These are phyloP conservation scores for Pseudorasbora parva DNA, from an alignment of 2,113 vertebrate genomes.

Conservation along the genomic window DNA sequence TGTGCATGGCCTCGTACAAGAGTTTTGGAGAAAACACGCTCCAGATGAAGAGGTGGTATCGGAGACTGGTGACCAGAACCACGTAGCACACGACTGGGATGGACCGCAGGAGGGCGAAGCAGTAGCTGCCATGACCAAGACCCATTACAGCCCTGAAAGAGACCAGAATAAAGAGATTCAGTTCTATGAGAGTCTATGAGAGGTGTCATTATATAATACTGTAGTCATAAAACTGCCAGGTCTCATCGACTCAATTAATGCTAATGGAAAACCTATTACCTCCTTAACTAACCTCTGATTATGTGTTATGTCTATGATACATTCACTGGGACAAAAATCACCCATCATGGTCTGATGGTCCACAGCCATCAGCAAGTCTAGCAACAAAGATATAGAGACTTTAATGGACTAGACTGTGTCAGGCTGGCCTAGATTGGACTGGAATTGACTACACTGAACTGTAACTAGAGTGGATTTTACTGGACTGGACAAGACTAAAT, in stretches of 20 bases:
- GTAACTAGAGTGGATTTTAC: neutral
- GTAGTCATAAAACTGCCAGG: neutral
- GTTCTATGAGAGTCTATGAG: neutral
- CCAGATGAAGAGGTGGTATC: conserved; percentile 99
- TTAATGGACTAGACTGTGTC: neutral
- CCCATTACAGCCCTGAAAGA: conserved; percentile 77
- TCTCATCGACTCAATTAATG: neutral
- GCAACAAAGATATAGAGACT: neutral
- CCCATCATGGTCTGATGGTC: neutral
- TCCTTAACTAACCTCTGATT: neutral
- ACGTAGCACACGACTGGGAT: conserved; percentile 84
- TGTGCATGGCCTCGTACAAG: conserved; percentile 90
- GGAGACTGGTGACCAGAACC: conserved; percentile 85
- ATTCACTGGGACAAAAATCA: neutral
- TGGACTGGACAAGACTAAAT: neutral
- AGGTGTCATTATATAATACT: neutral
- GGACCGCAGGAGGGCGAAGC: conserved; percentile 85
- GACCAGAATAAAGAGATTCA: neutral
- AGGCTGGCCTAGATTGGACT: neutral
- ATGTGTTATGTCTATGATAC: neutral
- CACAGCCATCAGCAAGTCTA: neutral
- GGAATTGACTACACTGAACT: too few relatives aligned
- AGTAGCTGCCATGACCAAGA: conserved; percentile 87
- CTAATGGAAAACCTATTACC: conserved; percentile 5
- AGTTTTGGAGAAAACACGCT: conserved; percentile 97